Evolutionary conservation across 35 echinoderm and acorn worm species (phyloP).

Genomic region (Apostichopus parvimensis): DNA sequence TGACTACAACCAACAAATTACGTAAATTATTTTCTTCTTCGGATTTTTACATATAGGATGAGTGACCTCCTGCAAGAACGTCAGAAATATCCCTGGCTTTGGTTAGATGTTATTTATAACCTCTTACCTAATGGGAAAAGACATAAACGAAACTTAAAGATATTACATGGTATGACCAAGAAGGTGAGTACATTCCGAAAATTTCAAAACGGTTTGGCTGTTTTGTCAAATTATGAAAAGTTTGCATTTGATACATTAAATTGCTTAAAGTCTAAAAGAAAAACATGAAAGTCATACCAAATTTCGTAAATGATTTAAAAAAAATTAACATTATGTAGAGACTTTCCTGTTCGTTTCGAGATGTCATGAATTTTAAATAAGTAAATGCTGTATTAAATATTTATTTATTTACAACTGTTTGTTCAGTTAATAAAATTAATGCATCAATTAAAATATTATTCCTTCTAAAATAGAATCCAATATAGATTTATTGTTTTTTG

Average conservation of each 20-base stretch:
- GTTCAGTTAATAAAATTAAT: background rate
- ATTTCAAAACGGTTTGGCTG: constrained; percentile 25
- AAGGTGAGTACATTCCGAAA: background rate
- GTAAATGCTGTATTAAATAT: no score
- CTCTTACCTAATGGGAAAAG: constrained; percentile 58
- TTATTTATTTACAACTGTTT: background rate
- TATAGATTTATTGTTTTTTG: background rate
- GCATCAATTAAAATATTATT: background rate
- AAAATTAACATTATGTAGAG: no score
- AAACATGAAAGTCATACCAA: background rate
- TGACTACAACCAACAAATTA: no score
- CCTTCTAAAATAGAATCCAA: background rate
- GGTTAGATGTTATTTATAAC: constrained; percentile 69
- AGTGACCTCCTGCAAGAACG: constrained; percentile 81
- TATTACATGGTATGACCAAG: constrained; percentile 83
- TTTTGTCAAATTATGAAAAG: background rate
- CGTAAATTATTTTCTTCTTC: background rate
- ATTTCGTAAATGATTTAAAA: background rate
- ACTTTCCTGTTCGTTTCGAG: no score
- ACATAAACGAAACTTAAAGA: constrained; percentile 60
- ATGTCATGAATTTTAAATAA: no score
- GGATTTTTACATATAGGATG: constrained; percentile 63
- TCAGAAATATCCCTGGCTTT: constrained; percentile 82
- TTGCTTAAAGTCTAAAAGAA: no score
- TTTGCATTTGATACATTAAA: no score